Base-by-base conservation (phyloP, 1,140 invertebrate species). In the Eueides isabella region DNA sequence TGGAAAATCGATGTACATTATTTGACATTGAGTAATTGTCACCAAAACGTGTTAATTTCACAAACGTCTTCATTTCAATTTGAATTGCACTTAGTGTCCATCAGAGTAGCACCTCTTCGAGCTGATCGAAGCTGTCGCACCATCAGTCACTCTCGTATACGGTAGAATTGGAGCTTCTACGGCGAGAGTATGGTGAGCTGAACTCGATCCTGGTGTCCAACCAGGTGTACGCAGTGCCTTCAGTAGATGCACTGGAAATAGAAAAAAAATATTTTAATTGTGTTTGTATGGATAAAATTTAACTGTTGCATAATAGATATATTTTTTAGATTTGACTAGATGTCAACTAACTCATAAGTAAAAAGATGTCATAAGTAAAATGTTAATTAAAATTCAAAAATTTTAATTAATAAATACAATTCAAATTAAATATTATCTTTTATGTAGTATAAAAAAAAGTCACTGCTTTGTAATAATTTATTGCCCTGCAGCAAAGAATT, bases 221-320 rank as follows among this genome's bases (percentile, higher is more conserved):
- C 92, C 92, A 93, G 84, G 91, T 88, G 84, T 93, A 93, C 92
- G 93, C 93, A 93, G 93, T 78, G 87, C 93, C 88, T 78, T 94
- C 92, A 69, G 90, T 85, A 30, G 93, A 92, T 74, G 93, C 88
- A 88, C 93, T 94, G 89, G 48, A 93, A 93, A 65, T 72, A 78
- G 76, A 74, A 64, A 84, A 82, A 75, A 76, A 75, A 61, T 12
- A 26, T 16, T 30, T 23, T 55, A 55, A 55, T 55, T 55, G 12
- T n/a, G n/a, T n/a, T n/a, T n/a, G n/a, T n/a, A n/a, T n/a, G n/a
- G n/a, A n/a, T n/a, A n/a, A n/a, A n/a, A n/a, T n/a, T n/a, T n/a
- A n/a, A n/a, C n/a, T n/a, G n/a, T n/a, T n/a, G n/a, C n/a, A n/a
- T n/a, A n/a, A n/a, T n/a, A n/a, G n/a, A n/a, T n/a, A n/a, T n/a